phyloP scores from a whole-genome alignment of 2,113 vertebrate species.

The Vimba vimba region DNA sequence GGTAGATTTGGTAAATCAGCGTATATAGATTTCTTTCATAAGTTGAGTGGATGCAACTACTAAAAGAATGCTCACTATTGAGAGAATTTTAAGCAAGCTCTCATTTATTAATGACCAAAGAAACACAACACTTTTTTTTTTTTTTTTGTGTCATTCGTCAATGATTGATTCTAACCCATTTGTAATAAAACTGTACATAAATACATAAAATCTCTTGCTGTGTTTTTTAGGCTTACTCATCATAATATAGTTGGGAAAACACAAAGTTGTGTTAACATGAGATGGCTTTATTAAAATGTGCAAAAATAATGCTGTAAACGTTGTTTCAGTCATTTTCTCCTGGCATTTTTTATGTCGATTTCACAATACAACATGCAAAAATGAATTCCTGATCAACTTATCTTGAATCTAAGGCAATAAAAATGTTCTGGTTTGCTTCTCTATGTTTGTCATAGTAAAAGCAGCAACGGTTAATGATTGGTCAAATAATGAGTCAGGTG shows the following conservation, averaged over 20 bases:
- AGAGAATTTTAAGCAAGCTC: not conserved
- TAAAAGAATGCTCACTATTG: not conserved
- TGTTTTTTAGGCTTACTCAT: not conserved
- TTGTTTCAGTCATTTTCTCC: slow-evolving; percentile 24
- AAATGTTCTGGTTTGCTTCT: not conserved
- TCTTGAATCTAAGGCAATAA: not conserved
- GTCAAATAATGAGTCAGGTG: slow-evolving; percentile 5
- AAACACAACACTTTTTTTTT: not conserved
- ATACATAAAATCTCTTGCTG: not conserved
- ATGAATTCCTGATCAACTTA: not conserved
- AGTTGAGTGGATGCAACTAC: not conserved
- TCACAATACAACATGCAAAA: slow-evolving; percentile 47
- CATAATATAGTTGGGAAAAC: slow-evolving; percentile 54
- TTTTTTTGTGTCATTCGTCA: not conserved
- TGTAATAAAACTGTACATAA: slow-evolving; percentile 10
- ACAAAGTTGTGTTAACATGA: slow-evolving; percentile 51
- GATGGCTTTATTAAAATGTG: slow-evolving; percentile 61
- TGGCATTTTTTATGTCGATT: slow-evolving; percentile 19
- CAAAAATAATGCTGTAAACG: slow-evolving; percentile 70
- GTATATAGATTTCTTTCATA: not conserved
- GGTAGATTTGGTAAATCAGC: not conserved
- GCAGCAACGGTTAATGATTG: slow-evolving; percentile 13
- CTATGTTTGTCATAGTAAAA: not conserved
- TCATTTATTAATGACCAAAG: slow-evolving; percentile 16
- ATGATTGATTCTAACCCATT: slow-evolving; percentile 2